Evolutionary conservation across 2,888 invertebrate genomes (phyloP), one percentile per base, ranked within the genome.

Genomic region (Thera britannica): DNA sequence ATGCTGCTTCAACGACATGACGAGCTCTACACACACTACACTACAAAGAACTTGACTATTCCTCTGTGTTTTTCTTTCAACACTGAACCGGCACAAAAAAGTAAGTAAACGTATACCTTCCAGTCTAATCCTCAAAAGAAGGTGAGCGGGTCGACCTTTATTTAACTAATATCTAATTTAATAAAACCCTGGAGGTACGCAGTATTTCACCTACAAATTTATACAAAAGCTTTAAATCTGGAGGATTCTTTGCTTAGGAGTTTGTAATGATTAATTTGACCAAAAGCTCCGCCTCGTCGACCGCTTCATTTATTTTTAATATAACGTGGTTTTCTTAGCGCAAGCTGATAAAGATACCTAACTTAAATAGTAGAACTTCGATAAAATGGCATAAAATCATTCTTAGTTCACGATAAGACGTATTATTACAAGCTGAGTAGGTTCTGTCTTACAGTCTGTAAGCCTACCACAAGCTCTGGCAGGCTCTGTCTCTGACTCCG

Each of bases 221-320:
- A 56, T 60, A 55, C 55, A 60, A 65, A 65, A 63, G 55, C 65
- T 65, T 65, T 61, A 60, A 61, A 52, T 49, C 51, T 41, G 55
- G 12, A 35, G 56, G 52, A 56, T 56, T 49, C 58, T 59, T 59
- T 55, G 46, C 11, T 35, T 5, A 23, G 55, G 49, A 60, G 56
- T 61, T 48, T 56, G 51, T 11, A 36, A 65, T 61, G 57, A 66
- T 61, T 66, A 66, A 66, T 61, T 66, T 52, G 57, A 66, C 51
- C 51, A 57, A 46, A 9, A 7, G 51, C 35, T 34, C 34, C 9
- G 49, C 61, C 44, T 23, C 55, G 8, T 5, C 35, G 7, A 23
- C 54, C n/a, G 44, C 12, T 23, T 34, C 41, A 59, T 61, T 60
- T 55, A 23, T 49, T 55, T 49, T 34, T 36, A 34, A 55, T 58